A percentile compares a stretch with the other conserved stretches of the same genome.
Evolutionary conservation across 2,888 invertebrate genomes (phyloP).

Genomic region (Athalia rosae): DNA sequence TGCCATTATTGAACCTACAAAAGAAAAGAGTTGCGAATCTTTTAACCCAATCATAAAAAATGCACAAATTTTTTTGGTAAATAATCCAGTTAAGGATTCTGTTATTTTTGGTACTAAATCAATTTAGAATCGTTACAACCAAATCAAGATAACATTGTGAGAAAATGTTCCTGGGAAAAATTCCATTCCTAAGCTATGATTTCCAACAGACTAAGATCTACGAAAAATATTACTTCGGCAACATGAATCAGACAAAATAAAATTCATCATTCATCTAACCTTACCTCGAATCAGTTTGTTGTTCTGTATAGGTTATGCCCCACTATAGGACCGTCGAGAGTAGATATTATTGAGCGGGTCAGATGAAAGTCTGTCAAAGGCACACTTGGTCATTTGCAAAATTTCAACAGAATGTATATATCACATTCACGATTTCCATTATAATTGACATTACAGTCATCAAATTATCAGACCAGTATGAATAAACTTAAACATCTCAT

Average conservation of each 20-base stretch:
- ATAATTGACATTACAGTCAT: too few species aligned
- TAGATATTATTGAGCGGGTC: neutral
- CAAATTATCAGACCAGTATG: too few species aligned
- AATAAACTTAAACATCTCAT: too few species aligned
- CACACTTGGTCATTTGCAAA: neutral
- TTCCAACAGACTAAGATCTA: too few species aligned
- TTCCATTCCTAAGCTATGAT: too few species aligned
- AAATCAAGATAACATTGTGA: neutral
- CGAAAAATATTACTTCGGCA: too few species aligned
- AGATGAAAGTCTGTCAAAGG: neutral
- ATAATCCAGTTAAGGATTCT: neutral
- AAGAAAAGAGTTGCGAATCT: neutral
- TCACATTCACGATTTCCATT: too few species aligned
- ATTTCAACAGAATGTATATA: too few species aligned
- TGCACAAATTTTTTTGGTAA: constrained; percentile 2
- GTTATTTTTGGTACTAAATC: neutral
- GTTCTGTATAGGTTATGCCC: constrained; percentile 22
- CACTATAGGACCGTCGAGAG: too few species aligned
- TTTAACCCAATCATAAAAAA: neutral
- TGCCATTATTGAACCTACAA: constrained; percentile 13
- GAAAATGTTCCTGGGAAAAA: too few species aligned
- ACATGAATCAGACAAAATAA: neutral
- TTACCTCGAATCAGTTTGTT: neutral
- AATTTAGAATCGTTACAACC: neutral
- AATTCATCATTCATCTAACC: constrained; percentile 8